A percentile compares a stretch with the other conserved stretches of the same genome.
Conservation (phyloP, 2,113 vertebrate species). For the Centropus bengalensis region DNA sequence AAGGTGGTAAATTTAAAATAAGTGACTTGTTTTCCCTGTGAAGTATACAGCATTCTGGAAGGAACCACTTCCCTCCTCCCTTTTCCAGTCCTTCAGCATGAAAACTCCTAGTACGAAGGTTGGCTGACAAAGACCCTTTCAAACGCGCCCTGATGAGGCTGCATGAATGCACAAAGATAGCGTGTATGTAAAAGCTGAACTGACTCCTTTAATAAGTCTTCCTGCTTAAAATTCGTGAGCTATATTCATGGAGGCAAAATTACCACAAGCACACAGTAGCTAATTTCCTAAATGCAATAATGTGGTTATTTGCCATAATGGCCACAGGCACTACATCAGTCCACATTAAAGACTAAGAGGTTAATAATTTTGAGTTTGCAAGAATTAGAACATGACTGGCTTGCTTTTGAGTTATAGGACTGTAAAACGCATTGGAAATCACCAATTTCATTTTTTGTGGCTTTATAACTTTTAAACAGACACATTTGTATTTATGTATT, state of each 20-base stretch:
- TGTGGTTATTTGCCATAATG: constrained; percentile 25
- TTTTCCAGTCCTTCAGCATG: neutral
- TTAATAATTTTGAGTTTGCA: neutral
- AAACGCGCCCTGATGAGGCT: neutral
- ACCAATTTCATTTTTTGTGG: neutral
- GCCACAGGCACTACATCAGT: constrained; percentile 16
- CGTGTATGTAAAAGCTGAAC: neutral
- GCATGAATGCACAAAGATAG: neutral
- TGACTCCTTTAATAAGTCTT: neutral
- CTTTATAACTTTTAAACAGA: constrained; percentile 21
- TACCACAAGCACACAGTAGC: constrained; percentile 6
- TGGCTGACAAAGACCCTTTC: neutral
- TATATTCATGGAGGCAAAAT: constrained; percentile 35
- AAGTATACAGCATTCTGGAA: neutral
- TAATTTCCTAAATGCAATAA: constrained; percentile 43
- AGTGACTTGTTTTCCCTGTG: neutral
- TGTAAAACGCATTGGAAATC: constrained; percentile 12
- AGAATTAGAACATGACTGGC: neutral
- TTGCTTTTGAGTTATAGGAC: neutral
- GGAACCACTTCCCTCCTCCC: neutral
- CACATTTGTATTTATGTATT: constrained; percentile 32
- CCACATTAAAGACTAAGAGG: constrained; percentile 22
- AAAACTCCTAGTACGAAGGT: neutral
- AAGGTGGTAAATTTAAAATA: neutral
- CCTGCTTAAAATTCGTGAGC: neutral